Evolutionary conservation across 1,140 invertebrate species (phyloP), one percentile per base, ranked within the genome.

Genomic region (Leptinotarsa lineolata): DNA sequence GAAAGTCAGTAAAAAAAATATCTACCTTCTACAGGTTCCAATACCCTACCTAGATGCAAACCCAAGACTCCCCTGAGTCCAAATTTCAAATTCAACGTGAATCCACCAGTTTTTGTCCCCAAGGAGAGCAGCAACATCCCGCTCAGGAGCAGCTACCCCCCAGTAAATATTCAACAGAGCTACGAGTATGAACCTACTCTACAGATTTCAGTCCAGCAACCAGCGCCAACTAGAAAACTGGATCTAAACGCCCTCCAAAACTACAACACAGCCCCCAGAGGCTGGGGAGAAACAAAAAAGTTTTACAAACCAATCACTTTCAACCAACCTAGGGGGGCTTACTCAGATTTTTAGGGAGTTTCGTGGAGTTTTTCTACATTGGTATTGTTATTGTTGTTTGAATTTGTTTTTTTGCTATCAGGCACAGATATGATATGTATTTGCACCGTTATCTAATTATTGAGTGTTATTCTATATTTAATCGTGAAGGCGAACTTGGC

Each of bases 241-340:
- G 74, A 81, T 72, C 76, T 78, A 60, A 71, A 72, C 63, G 73
- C 71, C 48, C 68, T 81, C 20, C 87, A 88, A 48, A 94, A 93
- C 77, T 94, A 93, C 82, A 95, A 94, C 76, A 93, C 92, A 1
- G 91, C 92, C 30, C 91, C 93, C n/a, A 88, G 92, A 69, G 92
- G 92, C 6, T 95, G 93, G 93, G 87, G 90, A 18, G 87, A 90
- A 74, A 86, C 87, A 61, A 86, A 88, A 71, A 86, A 88, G 16
- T 88, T 89, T 73, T 93, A 93, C 84, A 86, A 89, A 73, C 92
- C 92, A 0, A 87, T 93, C 22, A 88, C 90, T 48, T 92, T 93
- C 82, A 85, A 86, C 46, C 87, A 86, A 73, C 82, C 85, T 1
- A 84, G 84, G 70, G 84, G 86, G 20, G 86, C 82, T 0, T 92